Percentiles rank a stretch among this genome's conserved stretches.
phyloP scores from a whole-genome alignment of 2,113 vertebrate species.

The Scopus umbretta region DNA sequence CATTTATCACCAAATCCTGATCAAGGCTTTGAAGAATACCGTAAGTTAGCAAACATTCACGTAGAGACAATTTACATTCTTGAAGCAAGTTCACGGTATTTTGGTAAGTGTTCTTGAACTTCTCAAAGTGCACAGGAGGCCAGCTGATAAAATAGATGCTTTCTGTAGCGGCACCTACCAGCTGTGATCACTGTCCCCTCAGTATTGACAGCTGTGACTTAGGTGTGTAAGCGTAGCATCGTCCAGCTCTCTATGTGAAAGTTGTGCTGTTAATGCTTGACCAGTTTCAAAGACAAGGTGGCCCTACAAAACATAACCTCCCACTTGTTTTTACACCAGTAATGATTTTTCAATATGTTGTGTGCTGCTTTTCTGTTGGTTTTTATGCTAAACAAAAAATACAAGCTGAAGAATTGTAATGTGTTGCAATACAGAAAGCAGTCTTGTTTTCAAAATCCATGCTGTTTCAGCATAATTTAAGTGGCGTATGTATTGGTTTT shows the following conservation, averaged over 20 bases:
- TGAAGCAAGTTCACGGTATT: background rate
- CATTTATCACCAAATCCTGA: background rate
- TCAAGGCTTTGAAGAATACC: background rate
- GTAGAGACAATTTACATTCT: background rate
- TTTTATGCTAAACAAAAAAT: background rate
- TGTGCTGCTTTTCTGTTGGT: background rate
- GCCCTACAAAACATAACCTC: background rate
- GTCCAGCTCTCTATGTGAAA: background rate
- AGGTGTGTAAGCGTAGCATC: background rate
- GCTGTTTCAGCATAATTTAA: constrained; percentile 43
- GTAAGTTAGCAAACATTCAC: background rate
- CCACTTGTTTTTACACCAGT: background rate
- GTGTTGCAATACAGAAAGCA: constrained; percentile 5
- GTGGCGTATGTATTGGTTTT: constrained; percentile 48
- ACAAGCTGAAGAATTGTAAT: constrained; percentile 25
- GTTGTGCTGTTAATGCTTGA: background rate
- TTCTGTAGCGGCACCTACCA: background rate
- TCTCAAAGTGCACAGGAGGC: background rate
- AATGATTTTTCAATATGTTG: background rate
- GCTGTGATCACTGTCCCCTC: background rate
- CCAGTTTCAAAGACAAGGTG: background rate
- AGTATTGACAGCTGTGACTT: background rate
- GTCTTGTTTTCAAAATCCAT: constrained; percentile 4
- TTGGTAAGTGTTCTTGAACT: background rate
- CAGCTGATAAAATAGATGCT: background rate